Percentiles rank a stretch among this genome's conserved stretches.
Evolutionary conservation across 2,888 invertebrate genomes (phyloP).

Genomic region (Apodemia hepburni): DNA sequence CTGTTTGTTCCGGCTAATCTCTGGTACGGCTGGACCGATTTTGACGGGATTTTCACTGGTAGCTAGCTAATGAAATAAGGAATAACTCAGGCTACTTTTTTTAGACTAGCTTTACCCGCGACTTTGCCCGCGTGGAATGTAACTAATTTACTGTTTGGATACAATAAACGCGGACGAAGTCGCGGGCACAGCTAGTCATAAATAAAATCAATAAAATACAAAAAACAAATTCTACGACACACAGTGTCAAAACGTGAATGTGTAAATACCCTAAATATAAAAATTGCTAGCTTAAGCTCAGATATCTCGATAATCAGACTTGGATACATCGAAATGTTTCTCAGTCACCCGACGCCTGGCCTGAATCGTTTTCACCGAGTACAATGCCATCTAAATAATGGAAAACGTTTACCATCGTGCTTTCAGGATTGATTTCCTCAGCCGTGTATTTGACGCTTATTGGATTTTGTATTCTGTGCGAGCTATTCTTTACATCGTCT

Average conservation of each 20-base stretch:
- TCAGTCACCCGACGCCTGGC: conserved; percentile 43
- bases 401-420: conserved; percentile 60
- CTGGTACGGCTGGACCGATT: too few relatives aligned
- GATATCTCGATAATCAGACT: conserved; percentile 46
- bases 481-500: conserved; percentile 35
- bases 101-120: too few relatives aligned
- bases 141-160: too few relatives aligned
- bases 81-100: too few relatives aligned
- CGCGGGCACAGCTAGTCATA: too few relatives aligned
- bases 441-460: conserved; percentile 58
- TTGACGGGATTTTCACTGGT: too few relatives aligned
- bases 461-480: conserved; percentile 50
- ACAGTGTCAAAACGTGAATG: neutral
- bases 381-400: conserved; percentile 58
- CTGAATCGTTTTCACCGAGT: conserved; percentile 29
- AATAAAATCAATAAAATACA: too few relatives aligned
- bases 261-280: neutral
- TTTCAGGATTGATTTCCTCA: conserved; percentile 63
- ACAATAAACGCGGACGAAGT: too few relatives aligned
- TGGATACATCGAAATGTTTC: conserved; percentile 55
- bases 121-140: too few relatives aligned
- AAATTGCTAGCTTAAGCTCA: conserved; percentile 24
- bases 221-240: too few relatives aligned
- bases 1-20: too few relatives aligned
- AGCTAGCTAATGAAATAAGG: too few relatives aligned